These are phyloP conservation scores for Ormyrus thymus DNA, from an alignment of 2,888 invertebrate genomes.

Conservation along the genomic window DNA sequence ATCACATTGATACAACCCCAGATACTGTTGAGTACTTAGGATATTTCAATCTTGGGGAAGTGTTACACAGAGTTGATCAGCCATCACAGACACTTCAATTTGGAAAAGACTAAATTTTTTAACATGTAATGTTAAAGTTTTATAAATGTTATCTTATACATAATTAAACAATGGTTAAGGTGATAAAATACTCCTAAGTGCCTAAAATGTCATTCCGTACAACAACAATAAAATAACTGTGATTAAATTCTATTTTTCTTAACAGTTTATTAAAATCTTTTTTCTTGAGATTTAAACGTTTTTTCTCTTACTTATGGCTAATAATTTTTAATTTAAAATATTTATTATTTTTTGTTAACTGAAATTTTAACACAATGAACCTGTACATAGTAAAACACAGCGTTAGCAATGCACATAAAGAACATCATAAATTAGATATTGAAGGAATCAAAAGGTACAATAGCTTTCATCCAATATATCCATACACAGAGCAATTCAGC, in stretches of 20 bases:
- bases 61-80: constrained; percentile 85
- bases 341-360: not conserved
- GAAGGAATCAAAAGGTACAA: constrained; percentile 69
- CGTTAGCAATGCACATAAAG: constrained; percentile 4
- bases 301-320: no score
- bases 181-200: constrained; percentile 34
- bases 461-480: constrained; percentile 68
- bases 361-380: constrained; percentile 2
- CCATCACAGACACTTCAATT: constrained; percentile 81
- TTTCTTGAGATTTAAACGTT: no score
- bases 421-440: constrained; percentile 61
- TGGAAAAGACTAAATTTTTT: constrained; percentile 83
- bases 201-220: constrained; percentile 45
- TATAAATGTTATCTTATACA: constrained; percentile 35
- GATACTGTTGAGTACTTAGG: constrained; percentile 91
- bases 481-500: constrained; percentile 69
- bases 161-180: constrained; percentile 12
- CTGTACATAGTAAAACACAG: not conserved
- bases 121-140: constrained; percentile 27
- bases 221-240: constrained; percentile 32
- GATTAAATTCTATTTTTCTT: constrained; percentile 47
- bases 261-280: no score
- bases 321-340: not conserved
- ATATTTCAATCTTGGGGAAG: constrained; percentile 88
- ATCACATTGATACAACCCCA: constrained; percentile 96